phyloP scores from a whole-genome alignment of 2,888 invertebrate genomes.

The Drymonia ruficornis region DNA sequence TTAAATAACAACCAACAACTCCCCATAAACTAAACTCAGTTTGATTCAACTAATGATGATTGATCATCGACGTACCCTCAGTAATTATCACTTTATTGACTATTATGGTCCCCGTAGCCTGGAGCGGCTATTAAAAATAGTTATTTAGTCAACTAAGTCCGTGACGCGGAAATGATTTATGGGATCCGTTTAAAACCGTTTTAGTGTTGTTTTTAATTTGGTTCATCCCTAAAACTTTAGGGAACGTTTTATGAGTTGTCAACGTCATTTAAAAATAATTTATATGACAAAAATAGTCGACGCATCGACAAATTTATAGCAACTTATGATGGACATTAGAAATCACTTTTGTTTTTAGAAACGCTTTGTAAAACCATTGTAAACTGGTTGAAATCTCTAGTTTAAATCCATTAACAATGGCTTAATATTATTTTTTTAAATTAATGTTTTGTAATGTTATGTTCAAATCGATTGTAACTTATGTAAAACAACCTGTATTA shows the following conservation, averaged over 20 bases:
- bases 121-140: conserved; percentile 56
- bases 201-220: conserved; percentile 23
- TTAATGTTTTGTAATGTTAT: no score
- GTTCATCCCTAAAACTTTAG: background rate
- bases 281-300: background rate
- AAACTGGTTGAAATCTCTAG: no score
- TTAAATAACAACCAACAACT: background rate
- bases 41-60: conserved; percentile 59
- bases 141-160: conserved; percentile 45
- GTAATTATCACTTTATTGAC: conserved; percentile 67
- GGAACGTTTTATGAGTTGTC: background rate
- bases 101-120: conserved; percentile 46
- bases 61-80: conserved; percentile 57
- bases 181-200: conserved; percentile 29
- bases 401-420: no score
- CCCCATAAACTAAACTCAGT: conserved; percentile 17
- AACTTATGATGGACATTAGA: no score
- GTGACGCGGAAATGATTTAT: conserved; percentile 59
- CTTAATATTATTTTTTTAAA: no score
- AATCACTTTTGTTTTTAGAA: no score
- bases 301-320: no score
- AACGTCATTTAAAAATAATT: background rate
- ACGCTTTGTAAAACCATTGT: no score
- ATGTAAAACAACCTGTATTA: no score
- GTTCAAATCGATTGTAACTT: no score